These are phyloP conservation scores for Cataglyphis rosenhaueri DNA, from an alignment of 2,888 invertebrate species.

Conservation along the genomic window DNA sequence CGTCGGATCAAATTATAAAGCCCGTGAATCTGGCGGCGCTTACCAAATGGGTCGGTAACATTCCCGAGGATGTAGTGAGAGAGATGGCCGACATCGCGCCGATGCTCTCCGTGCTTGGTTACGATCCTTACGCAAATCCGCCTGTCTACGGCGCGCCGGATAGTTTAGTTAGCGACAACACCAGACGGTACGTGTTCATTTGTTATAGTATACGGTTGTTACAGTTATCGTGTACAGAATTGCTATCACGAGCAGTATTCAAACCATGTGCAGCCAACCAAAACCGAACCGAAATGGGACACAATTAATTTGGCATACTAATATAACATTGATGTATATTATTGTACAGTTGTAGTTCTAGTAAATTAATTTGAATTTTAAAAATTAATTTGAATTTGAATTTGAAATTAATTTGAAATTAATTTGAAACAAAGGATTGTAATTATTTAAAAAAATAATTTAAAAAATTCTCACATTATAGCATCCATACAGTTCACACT, in stretches of 20 bases:
- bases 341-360: not conserved
- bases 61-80: slow-evolving; percentile 95
- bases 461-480: not conserved
- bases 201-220: slow-evolving; percentile 12
- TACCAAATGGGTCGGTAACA: slow-evolving; percentile 95
- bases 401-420: not conserved
- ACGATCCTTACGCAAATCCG: slow-evolving; percentile 98
- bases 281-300: not conserved
- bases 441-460: not conserved
- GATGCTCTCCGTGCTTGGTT: slow-evolving; percentile 96
- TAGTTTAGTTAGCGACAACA: slow-evolving; percentile 90
- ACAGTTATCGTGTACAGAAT: slow-evolving; percentile 33
- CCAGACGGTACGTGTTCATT: slow-evolving; percentile 82
- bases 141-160: slow-evolving; percentile 97
- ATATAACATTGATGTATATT: not conserved
- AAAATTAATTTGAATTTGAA: not conserved
- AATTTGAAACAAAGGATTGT: not conserved
- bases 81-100: slow-evolving; percentile 98
- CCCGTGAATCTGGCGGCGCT: slow-evolving; percentile 98
- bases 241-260: slow-evolving; percentile 2
- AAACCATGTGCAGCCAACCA: not conserved
- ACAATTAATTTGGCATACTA: slow-evolving; percentile 6
- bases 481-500: too few species aligned
- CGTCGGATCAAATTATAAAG: slow-evolving; percentile 99
- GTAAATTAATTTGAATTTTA: not conserved